Evolutionary conservation across 2,113 vertebrate genomes (phyloP).

Genomic region (Cyanoderma ruficeps): DNA sequence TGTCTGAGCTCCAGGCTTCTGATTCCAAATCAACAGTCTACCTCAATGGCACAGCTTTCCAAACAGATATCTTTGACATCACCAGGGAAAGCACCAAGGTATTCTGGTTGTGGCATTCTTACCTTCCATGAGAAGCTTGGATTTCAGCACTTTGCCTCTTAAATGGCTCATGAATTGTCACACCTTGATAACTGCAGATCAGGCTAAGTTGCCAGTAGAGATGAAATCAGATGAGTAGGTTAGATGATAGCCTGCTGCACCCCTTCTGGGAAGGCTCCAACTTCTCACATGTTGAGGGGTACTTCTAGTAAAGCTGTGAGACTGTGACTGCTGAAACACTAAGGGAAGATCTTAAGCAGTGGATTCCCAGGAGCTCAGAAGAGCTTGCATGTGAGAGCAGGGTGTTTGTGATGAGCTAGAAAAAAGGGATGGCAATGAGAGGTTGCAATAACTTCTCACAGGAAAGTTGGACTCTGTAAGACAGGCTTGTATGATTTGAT

Average conservation of each 20-base stretch:
- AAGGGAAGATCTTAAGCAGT: neutral
- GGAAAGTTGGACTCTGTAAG: neutral
- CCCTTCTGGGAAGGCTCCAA: neutral
- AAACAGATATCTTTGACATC: conserved; percentile 81
- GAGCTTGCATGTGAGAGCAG: neutral
- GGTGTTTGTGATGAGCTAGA: neutral
- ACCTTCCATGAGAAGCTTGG: neutral
- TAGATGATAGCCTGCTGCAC: neutral
- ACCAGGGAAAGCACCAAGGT: conserved; percentile 88
- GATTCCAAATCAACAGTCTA: conserved; percentile 78
- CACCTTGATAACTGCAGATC: neutral
- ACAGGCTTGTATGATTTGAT: neutral
- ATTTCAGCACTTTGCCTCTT: neutral
- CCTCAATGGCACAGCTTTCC: conserved; percentile 85
- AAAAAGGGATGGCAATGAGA: neutral
- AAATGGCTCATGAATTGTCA: neutral
- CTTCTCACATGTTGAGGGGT: neutral
- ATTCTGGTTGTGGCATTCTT: neutral
- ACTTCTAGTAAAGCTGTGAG: neutral
- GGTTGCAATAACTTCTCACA: neutral
- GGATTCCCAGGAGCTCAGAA: neutral
- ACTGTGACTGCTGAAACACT: neutral
- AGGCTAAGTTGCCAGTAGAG: neutral
- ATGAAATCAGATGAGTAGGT: neutral
- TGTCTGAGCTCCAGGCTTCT: conserved; percentile 74